Evolutionary conservation across 2,797 vertebrate genomes (phyloP).

Genomic region (Nothura maculosa): DNA sequence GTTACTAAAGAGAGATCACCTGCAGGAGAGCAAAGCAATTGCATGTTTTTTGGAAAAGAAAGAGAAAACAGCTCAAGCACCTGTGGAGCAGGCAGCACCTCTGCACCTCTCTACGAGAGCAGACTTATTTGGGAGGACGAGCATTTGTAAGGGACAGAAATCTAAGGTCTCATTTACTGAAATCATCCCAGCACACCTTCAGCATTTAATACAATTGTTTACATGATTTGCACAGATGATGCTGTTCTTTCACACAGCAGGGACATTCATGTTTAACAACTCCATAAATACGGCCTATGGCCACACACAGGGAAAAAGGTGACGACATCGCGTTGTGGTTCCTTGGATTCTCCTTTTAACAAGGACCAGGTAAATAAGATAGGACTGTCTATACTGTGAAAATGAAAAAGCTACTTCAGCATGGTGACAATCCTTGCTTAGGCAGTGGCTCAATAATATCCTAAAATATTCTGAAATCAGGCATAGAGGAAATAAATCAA

Average conservation of each 20-base stretch:
- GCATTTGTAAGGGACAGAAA: background rate
- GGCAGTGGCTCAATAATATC: background rate
- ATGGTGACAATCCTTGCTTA: background rate
- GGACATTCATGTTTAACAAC: background rate
- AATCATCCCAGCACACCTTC: background rate
- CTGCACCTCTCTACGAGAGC: no score
- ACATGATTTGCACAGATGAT: background rate
- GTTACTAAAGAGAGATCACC: background rate
- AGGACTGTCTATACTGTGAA: background rate
- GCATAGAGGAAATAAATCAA: background rate
- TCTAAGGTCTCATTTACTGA: background rate
- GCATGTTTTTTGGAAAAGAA: background rate
- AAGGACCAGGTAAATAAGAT: background rate
- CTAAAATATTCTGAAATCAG: background rate
- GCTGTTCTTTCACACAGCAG: background rate
- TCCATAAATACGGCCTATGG: background rate
- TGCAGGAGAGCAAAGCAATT: background rate
- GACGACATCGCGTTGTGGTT: constrained; percentile 1
- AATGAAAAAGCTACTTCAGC: background rate
- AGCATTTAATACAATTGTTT: background rate
- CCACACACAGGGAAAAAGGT: background rate
- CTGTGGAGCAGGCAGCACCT: background rate
- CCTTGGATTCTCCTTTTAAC: background rate
- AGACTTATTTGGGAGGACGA: background rate
- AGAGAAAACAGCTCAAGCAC: background rate